Percentiles rank a stretch among this genome's conserved stretches.
Conservation (phyloP, 2,797 vertebrate species). For the Urophycis tenuis region DNA sequence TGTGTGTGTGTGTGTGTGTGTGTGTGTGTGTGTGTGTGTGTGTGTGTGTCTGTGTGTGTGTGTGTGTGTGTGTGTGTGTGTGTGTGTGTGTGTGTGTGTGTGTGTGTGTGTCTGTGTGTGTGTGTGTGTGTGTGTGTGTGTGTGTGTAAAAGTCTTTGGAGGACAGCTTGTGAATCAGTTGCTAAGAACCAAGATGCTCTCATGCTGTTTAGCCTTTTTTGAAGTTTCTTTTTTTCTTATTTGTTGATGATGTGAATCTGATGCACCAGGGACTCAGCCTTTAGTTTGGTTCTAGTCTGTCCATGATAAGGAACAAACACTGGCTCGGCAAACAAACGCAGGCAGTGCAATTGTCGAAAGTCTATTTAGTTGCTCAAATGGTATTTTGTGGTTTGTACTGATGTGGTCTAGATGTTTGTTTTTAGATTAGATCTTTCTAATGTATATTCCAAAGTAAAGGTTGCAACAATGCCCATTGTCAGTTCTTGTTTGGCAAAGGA, state of each 20-base stretch:
- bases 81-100: neutral
- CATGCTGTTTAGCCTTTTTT: slow-evolving; percentile 2
- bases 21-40: neutral
- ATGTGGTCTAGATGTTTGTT: too few species aligned
- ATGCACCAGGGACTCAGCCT: slow-evolving; percentile 78
- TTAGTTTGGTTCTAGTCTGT: slow-evolving; percentile 82
- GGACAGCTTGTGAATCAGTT: slow-evolving; percentile 34
- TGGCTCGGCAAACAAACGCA: slow-evolving; percentile 90
- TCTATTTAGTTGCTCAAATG: too few species aligned
- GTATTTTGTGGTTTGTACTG: too few species aligned
- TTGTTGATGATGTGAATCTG: too few species aligned
- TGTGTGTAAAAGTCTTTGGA: neutral
- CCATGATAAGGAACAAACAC: slow-evolving; percentile 83
- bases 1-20: neutral
- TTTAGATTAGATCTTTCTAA: too few species aligned
- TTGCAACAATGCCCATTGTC: too few species aligned
- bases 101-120: neutral
- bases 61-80: neutral
- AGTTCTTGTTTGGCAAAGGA: too few species aligned
- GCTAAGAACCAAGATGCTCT: neutral
- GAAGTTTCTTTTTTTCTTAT: neutral
- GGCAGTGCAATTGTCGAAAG: slow-evolving; percentile 61
- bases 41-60: neutral
- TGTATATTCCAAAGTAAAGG: too few species aligned
- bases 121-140: neutral